These are phyloP conservation scores for Aphodius sticticus DNA, from an alignment of 2,888 invertebrate genomes.

Conservation along the genomic window DNA sequence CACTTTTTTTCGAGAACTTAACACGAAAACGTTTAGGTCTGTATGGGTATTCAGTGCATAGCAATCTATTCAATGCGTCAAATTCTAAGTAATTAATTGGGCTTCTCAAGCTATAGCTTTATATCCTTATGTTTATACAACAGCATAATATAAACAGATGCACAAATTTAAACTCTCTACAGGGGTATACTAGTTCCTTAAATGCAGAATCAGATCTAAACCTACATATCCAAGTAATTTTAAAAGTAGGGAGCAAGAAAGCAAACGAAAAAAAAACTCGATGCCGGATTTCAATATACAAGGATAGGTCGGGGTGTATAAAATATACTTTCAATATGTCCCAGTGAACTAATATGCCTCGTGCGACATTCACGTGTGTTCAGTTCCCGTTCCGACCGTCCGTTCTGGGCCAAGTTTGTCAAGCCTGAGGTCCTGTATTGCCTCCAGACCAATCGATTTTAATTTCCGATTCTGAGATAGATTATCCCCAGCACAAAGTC, in stretches of 20 bases:
- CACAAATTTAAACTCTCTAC: no score
- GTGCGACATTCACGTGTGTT: background rate
- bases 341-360: background rate
- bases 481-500: background rate
- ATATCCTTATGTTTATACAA: no score
- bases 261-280: background rate
- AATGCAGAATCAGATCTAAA: background rate
- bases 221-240: background rate
- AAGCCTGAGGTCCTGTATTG: background rate
- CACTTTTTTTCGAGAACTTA: no score
- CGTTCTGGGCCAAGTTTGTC: background rate
- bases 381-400: background rate
- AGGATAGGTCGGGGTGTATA: background rate
- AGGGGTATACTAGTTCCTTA: no score
- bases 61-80: no score
- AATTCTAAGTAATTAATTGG: no score
- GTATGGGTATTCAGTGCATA: no score
- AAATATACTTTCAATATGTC: slow-evolving; percentile 4
- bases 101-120: no score
- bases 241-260: background rate
- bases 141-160: no score
- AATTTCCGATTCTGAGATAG: background rate
- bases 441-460: background rate
- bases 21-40: no score
- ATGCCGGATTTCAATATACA: background rate